Evolutionary conservation across 2,113 vertebrate species (phyloP).

Genomic region (Echinops telfairi): DNA sequence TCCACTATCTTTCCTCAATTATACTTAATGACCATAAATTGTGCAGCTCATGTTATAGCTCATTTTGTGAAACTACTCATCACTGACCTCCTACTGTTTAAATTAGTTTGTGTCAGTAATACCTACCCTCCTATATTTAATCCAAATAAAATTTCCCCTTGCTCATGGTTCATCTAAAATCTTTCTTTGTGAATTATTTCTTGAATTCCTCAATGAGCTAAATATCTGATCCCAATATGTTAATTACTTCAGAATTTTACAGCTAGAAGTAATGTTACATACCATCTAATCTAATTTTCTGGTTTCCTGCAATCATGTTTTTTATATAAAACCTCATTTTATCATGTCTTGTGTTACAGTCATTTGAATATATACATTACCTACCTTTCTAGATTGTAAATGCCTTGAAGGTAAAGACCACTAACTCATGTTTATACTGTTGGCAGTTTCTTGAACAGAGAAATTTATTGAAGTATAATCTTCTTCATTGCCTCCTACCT

Average conservation of each 20-base stretch:
- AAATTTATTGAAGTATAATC: slow-evolving; percentile 32
- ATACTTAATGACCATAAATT: background rate
- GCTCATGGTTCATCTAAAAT: background rate
- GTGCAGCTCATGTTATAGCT: slow-evolving; percentile 17
- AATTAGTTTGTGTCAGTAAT: slow-evolving; percentile 4
- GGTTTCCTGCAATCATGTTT: slow-evolving; percentile 3
- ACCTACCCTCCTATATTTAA: slow-evolving; percentile 17
- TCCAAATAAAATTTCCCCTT: slow-evolving; percentile 24
- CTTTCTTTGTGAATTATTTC: background rate
- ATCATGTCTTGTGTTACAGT: background rate
- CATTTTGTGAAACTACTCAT: slow-evolving; percentile 44
- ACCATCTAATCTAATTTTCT: slow-evolving; percentile 44
- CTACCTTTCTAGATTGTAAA: slow-evolving; percentile 22
- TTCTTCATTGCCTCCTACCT: slow-evolving; percentile 52
- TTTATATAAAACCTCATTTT: slow-evolving; percentile 28
- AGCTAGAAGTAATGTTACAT: background rate
- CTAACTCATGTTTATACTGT: slow-evolving; percentile 30
- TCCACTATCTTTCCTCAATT: slow-evolving; percentile 9
- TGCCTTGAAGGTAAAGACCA: slow-evolving; percentile 6
- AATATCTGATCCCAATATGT: slow-evolving; percentile 45
- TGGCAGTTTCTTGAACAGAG: slow-evolving; percentile 47
- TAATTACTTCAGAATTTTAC: slow-evolving; percentile 49
- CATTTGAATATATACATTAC: slow-evolving; percentile 41
- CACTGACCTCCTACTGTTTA: background rate
- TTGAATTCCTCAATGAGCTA: slow-evolving; percentile 19